Conservation (phyloP, 2,888 invertebrate species). For the Lagria hirta region DNA sequence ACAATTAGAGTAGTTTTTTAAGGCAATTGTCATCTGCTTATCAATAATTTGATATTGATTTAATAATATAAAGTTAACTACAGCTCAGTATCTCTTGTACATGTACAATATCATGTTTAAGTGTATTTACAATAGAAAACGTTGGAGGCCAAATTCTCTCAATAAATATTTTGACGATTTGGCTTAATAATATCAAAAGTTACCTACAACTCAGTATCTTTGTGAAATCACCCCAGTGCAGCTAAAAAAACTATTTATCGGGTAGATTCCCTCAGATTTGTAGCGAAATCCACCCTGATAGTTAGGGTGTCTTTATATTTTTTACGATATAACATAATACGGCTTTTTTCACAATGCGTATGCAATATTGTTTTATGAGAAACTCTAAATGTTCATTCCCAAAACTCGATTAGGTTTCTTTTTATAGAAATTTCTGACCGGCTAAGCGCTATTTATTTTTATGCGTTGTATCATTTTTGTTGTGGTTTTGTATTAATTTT, state of each 20-base stretch:
- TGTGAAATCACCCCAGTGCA: constrained; percentile 33
- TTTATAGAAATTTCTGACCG: constrained; percentile 42
- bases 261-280: constrained; percentile 45
- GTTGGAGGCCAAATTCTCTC: too few relatives aligned
- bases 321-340: constrained; percentile 54
- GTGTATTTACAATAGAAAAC: too few relatives aligned
- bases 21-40: too few relatives aligned
- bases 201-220: constrained; percentile 15
- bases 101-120: too few relatives aligned
- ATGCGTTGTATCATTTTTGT: constrained; percentile 55
- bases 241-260: constrained; percentile 41
- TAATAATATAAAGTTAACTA: too few relatives aligned
- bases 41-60: too few relatives aligned
- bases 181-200: constrained; percentile 14
- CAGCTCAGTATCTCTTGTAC: too few relatives aligned
- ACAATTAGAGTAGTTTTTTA: too few relatives aligned
- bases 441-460: constrained; percentile 55
- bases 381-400: constrained; percentile 44
- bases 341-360: constrained; percentile 51
- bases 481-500: too few relatives aligned
- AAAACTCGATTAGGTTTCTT: constrained; percentile 46
- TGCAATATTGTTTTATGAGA: constrained; percentile 54
- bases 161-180: constrained; percentile 7
- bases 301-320: constrained; percentile 48
- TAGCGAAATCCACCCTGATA: constrained; percentile 46